Evolutionary conservation across 2,888 invertebrate species (phyloP).

Genomic region (Eucera pruinosa): DNA sequence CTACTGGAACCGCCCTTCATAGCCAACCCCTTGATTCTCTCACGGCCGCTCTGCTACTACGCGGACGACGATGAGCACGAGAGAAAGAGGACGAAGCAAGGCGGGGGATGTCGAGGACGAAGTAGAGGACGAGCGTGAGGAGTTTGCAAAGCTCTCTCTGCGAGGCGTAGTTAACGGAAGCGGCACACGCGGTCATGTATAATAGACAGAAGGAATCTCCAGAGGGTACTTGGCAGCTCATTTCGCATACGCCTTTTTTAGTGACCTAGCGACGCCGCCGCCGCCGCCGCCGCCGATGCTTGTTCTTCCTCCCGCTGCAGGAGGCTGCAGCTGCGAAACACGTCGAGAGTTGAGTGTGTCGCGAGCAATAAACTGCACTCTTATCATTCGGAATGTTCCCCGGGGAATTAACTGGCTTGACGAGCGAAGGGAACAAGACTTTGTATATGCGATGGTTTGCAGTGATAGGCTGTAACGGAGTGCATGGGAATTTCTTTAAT

Average conservation of each 20-base stretch:
- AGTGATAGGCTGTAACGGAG: not conserved
- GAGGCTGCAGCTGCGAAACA: not conserved
- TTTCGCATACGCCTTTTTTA: slow-evolving; percentile 78
- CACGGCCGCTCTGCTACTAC: slow-evolving; percentile 27
- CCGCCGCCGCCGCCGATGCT: no score
- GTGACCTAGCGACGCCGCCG: slow-evolving; percentile 14
- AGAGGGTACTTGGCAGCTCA: slow-evolving; percentile 79
- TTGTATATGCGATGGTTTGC: not conserved
- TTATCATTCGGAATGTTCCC: not conserved
- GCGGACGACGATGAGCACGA: slow-evolving; percentile 23
- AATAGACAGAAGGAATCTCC: slow-evolving; percentile 79
- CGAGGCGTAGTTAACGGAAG: slow-evolving; percentile 79
- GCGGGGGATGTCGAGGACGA: slow-evolving; percentile 28
- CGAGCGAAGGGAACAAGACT: not conserved
- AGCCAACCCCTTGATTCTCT: slow-evolving; percentile 31
- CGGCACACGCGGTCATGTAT: slow-evolving; percentile 72
- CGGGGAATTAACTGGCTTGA: slow-evolving; percentile 12
- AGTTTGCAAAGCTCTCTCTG: slow-evolving; percentile 81
- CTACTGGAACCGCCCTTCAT: slow-evolving; percentile 11
- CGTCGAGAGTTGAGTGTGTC: slow-evolving; percentile 28
- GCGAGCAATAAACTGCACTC: slow-evolving; percentile 17
- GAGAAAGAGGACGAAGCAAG: slow-evolving; percentile 28
- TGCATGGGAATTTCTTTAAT: not conserved
- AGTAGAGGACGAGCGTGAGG: slow-evolving; percentile 78
- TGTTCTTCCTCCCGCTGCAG: not conserved